Evolutionary conservation across 2,797 vertebrate genomes (phyloP), one percentile per base, ranked within the genome.

Genomic region (Sebastes reedi): DNA sequence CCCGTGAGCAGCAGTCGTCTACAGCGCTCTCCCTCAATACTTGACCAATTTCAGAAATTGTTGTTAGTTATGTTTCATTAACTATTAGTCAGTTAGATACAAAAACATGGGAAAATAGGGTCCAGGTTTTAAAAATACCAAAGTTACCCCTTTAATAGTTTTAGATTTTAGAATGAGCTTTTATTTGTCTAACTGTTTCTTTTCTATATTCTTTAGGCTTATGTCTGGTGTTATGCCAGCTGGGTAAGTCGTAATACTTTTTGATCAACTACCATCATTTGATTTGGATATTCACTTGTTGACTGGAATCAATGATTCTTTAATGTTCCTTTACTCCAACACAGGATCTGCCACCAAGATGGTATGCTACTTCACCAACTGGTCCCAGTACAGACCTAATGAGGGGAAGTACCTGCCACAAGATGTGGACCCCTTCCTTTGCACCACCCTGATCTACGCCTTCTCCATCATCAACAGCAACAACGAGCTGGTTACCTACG

Each of bases 391-490:
- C 65, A 91, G 95, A 46, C 91, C 92, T 1, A 78, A 73, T 5
- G 75, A 83, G 3, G 95, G 93, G 52, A 95, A 91, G 3, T 89
- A 91, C 69, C 14, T 90, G 71, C 96, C 96, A 6, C 83, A 72
- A 6, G 87, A 96, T 50, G 91, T 97, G 69, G 95, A 97, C 59
- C 96, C 96, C 27, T 85, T 93, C 85, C 92, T 97, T 32, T 97
- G 96, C 77, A 97, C 95, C n/a, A 94, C 94, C 77, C 84, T 97
- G 76, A 91, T 96, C 65, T 97, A 97, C 34, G 96, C 97, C 59
- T 97, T 97, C 81, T 94, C 96, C 34, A 95, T 96, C 27, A 92
- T 97, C 91, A 91, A 91, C 64, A 9, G 61, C 20, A 72, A 88
- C 72, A 95, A 95, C 5, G 87, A 94, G 81, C 91, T 97, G 66